Base-by-base conservation (phyloP, 2,113 vertebrate species). In the Engraulis encrasicolus region DNA sequence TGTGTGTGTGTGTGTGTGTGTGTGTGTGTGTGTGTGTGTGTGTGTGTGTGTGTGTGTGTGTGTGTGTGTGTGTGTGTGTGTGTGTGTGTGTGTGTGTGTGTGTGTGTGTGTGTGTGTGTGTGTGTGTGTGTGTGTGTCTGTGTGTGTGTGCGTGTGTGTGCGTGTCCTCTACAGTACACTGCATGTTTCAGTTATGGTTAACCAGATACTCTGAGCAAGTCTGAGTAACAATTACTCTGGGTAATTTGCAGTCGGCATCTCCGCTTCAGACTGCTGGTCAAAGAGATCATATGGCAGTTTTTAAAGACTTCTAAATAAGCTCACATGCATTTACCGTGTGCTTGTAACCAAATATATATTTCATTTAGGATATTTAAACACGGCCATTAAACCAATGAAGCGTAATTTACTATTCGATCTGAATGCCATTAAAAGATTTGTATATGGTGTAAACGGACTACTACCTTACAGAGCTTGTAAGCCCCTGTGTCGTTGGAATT, bases 81-180 rank as follows among this genome's bases (percentile, higher is more conserved):
- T 45, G 40, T 45, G 40, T 45, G 40, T 45, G 40, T 45, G 40
- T 45, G 40, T 45, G 40, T 45, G 40, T 45, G 40, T 45, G 40
- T 45, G 40, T 45, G 40, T 45, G 40, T 45, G 40, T 45, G 9
- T 45, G 40, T 45, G 71, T 87, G 91, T 93, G 85, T 94, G 92
- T 94, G 71, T 66, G 54, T 45, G 45, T 61, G 81, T 81, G 84
- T 50, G 50, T 45, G 83, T 87, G 90, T 92, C 87, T 87, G 88
- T 82, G 84, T 86, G 83, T 78, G 58, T 66, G 58, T 66, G 58
- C 1, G 7, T 66, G 58, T 31, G n/a, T 66, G 58, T 31, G 58
- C 14, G 58, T 66, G 58, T 66, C 14, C 23, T 66, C 58, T 66
- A 66, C 23, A 66, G 58, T 66, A 23, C 58, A 66, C 31, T 27